A percentile compares a stretch with the other conserved stretches of the same genome.
These are phyloP conservation scores for Nothura maculosa DNA, from an alignment of 2,797 vertebrate genomes.

Conservation along the genomic window DNA sequence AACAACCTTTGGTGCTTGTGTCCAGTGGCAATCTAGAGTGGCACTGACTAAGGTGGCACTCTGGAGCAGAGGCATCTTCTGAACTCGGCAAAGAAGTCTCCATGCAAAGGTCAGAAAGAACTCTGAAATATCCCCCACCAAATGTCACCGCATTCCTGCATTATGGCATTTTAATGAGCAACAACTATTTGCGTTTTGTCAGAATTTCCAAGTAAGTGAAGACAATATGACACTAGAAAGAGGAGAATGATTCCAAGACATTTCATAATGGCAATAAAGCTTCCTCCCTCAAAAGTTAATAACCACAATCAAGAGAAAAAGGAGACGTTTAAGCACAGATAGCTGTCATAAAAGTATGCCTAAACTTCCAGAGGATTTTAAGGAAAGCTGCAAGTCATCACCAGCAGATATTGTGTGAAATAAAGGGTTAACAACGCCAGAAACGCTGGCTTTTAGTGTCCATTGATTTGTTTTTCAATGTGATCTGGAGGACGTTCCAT, in stretches of 20 bases:
- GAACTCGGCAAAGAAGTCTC: background rate
- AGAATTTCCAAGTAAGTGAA: slow-evolving; percentile 11
- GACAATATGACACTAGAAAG: slow-evolving; percentile 14
- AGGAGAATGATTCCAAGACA: background rate
- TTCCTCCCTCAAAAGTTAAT: slow-evolving; percentile 26
- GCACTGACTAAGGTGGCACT: background rate
- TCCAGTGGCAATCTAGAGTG: background rate
- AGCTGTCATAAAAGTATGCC: background rate
- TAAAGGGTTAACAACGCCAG: background rate
- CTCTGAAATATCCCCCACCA: background rate
- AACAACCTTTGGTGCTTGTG: background rate
- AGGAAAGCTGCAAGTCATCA: background rate
- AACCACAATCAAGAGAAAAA: slow-evolving; percentile 31
- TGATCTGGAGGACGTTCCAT: background rate
- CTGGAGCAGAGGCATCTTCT: background rate
- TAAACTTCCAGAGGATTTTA: background rate
- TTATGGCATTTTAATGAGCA: slow-evolving; percentile 59
- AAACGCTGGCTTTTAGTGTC: background rate
- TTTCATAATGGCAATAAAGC: slow-evolving; percentile 6
- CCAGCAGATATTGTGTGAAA: background rate
- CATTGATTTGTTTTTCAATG: background rate
- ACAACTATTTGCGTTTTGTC: slow-evolving; percentile 23
- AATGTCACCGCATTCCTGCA: background rate
- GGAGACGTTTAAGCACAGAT: background rate
- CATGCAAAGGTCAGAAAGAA: background rate